Base-by-base conservation (phyloP, 2,113 vertebrate genomes). In the Malurus cyaneus region DNA sequence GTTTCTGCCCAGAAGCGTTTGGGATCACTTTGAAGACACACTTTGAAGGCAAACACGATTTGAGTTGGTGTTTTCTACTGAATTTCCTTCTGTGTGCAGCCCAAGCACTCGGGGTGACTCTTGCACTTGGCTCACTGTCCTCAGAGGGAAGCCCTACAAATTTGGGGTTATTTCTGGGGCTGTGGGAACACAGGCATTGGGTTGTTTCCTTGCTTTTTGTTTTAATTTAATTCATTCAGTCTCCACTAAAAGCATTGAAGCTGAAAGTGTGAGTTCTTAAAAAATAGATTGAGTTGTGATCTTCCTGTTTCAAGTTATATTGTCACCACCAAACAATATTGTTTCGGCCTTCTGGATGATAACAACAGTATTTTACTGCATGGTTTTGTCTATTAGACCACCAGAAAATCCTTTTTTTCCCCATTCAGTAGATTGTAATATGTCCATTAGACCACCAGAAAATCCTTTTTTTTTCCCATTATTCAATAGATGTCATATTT, bases 281-380 rank as follows among this genome's bases (percentile, higher is more conserved):
- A 77, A 59, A 8, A 6, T 0, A 6, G 2, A 18, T 50, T 6
- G 34, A 65, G 6, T 36, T 1, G 0, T 39, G 14, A 2, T 31
- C 21, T 65, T 41, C 21, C 15, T 44, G 24, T 61, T 92, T 54
- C 26, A 56, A 28, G 13, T 54, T 32, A 17, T 0, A 0, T 56
- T 57, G 12, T 49, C 24, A 14, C 71, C 31, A 44, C 12, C 36
- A 44, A 87, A 36, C 28, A 25, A 79, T 39, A 8, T 69, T 32
- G 5, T 73, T 92, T 73, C 34, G 29, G 23, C 42, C 14, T 81
- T 54, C 18, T 89, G 34, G 29, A 12, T 53, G 50, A 11, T 1
- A 61, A 11, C 4, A 11, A 5, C 19, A 23, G 7, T 56, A 10
- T 53, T 91, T 78, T 60, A 46, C 39, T 6, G 0, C 17, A 10